Evolutionary conservation across 1,140 invertebrate species (phyloP), one percentile per base, ranked within the genome.

Genomic region (Argopecten irradians): DNA sequence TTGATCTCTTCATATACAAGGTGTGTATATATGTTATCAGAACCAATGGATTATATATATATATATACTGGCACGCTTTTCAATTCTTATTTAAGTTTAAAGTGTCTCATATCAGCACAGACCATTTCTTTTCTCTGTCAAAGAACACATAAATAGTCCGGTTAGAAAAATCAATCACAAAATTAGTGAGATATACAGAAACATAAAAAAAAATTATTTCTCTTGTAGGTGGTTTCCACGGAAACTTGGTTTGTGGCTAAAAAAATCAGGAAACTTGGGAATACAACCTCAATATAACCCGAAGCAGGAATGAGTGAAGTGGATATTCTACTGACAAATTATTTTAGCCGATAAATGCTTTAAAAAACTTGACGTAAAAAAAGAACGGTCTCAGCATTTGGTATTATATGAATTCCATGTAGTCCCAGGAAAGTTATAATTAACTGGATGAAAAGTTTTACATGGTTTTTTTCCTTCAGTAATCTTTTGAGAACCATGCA

Each of bases 1-100:
- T 88, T 39, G 46, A 86, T n/a, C 83, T 85, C 82, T 88, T 82
- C 22, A 71, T 90, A n/a, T 88, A 91, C 43, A 43, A 55, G 3
- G 11, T 83, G 13, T 22, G 39, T 0, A 71, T 87, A 16, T 0
- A 71, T 9, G 90, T 88, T 16, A 91, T 91, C 39, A 36, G 82
- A 82, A 82, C 83, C 39, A 33, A 83, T 85, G n/a, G 43, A 85
- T 71, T 84, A 89, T 36, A 39, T 35, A 85, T 28, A 85, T 85
- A 36, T 85, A 35, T 39, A 85, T 39, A 39, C 84, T 39, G 8
- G 84, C 36, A 39, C 35, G 43, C 33, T 35, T 85, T 39, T 85
- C 36, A 13, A 85, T 85, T 39, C 84, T 39, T 22, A 85, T 35
- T 28, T 0, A 85, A 16, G 35, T 85, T 36, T 39, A 85, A 28